These are phyloP conservation scores for Phenacoccus solenopsis DNA, from an alignment of 1,140 invertebrate genomes.

Conservation along the genomic window DNA sequence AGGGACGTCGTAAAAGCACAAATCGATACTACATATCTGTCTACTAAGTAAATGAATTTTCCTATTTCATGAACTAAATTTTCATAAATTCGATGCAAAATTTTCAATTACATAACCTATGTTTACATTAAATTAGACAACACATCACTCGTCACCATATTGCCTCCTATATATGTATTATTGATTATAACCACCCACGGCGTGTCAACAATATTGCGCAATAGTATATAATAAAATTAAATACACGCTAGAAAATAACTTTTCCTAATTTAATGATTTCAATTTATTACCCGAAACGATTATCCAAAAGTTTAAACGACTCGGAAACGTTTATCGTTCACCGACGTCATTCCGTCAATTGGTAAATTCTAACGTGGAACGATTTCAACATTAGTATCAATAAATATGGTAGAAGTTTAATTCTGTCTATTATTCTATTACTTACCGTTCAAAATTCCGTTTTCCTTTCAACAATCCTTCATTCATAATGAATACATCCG, in stretches of 20 bases:
- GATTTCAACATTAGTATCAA: background rate
- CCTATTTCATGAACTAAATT: background rate
- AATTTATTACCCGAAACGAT: background rate
- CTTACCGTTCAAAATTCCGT: conserved; percentile 14
- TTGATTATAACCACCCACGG: conserved; percentile 11
- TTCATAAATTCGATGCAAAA: background rate
- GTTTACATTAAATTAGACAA: background rate
- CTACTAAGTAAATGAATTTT: too few relatives aligned
- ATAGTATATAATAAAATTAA: background rate
- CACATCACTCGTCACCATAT: background rate
- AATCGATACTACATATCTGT: background rate
- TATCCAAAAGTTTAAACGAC: too few relatives aligned
- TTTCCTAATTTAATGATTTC: background rate
- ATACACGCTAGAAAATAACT: background rate
- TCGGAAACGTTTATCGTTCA: background rate
- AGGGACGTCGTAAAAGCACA: background rate
- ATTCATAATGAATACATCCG: conserved; percentile 15
- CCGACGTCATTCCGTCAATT: background rate
- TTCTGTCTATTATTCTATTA: background rate
- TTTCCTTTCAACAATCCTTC: conserved; percentile 10
- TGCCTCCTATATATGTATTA: background rate
- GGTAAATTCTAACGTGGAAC: background rate
- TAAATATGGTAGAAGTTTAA: background rate
- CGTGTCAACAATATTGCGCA: conserved; percentile 8
- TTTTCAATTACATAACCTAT: background rate